Conservation (phyloP, 2,888 invertebrate species). For the Hypomecis atomaria region DNA sequence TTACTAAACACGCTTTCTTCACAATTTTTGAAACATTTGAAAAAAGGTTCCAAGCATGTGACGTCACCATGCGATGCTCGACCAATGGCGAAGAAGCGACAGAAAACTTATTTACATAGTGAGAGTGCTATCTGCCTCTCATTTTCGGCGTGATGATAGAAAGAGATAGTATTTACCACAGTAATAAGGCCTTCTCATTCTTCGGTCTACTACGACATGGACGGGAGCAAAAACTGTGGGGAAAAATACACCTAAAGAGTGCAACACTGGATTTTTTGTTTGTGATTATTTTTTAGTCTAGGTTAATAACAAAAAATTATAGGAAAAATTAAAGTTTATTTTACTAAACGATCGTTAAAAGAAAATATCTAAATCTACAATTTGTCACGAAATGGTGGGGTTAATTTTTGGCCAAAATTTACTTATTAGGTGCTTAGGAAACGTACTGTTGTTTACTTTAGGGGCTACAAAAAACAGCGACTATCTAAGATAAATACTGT, state of each 20-base stretch:
- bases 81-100: constrained; percentile 14
- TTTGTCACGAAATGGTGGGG: too few species aligned
- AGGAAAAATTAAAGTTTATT: too few species aligned
- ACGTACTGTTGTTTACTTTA: too few species aligned
- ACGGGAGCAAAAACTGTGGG: constrained; percentile 36
- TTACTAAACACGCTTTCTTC: neutral
- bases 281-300: too few species aligned
- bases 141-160: constrained; percentile 22
- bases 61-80: constrained; percentile 29
- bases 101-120: constrained; percentile 17
- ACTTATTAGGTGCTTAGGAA: too few species aligned
- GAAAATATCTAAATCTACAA: too few species aligned
- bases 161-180: constrained; percentile 33
- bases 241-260: constrained; percentile 33
- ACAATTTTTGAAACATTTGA: neutral
- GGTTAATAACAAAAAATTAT: too few species aligned
- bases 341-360: too few species aligned
- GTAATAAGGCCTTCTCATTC: constrained; percentile 34
- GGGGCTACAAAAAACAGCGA: too few species aligned
- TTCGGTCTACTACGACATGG: constrained; percentile 37
- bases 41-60: neutral
- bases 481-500: too few species aligned
- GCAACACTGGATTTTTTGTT: constrained; percentile 8
- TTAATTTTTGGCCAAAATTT: too few species aligned
- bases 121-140: constrained; percentile 8